Evolutionary conservation across 2,888 invertebrate genomes (phyloP).

Genomic region (Sesamia inferens): DNA sequence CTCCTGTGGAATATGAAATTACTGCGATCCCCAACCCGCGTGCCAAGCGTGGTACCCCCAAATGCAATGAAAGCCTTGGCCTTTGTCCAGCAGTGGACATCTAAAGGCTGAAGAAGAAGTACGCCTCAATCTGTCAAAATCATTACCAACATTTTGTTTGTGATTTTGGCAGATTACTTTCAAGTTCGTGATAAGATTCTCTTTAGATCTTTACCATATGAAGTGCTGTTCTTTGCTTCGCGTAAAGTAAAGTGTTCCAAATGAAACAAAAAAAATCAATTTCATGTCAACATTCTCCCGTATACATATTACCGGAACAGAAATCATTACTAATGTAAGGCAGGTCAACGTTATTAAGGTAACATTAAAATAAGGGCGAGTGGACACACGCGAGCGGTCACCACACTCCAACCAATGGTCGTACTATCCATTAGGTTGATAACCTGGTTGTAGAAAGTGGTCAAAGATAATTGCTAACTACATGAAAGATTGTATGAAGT

Average conservation of each 20-base stretch:
- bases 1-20: too few species aligned
- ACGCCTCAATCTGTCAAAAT: not conserved
- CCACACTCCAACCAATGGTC: not conserved
- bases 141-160: not conserved
- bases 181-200: not conserved
- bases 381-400: slow-evolving; percentile 44
- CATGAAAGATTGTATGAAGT: slow-evolving; percentile 15
- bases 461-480: slow-evolving; percentile 28
- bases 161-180: not conserved
- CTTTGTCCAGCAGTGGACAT: too few species aligned
- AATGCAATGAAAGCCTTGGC: too few species aligned
- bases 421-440: slow-evolving; percentile 7
- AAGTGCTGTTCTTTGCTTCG: not conserved
- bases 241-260: not conserved
- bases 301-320: slow-evolving; percentile 17
- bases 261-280: slow-evolving; percentile 21
- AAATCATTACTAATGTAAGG: slow-evolving; percentile 43
- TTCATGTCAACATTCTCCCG: slow-evolving; percentile 22
- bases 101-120: not conserved
- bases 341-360: slow-evolving; percentile 41
- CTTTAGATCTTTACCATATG: not conserved
- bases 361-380: slow-evolving; percentile 28
- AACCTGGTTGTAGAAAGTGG: slow-evolving; percentile 15
- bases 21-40: too few species aligned
- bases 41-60: too few species aligned